Evolutionary conservation across 2,888 invertebrate species (phyloP), one percentile per base, ranked within the genome.

Genomic region (Eupelmus urozonus): DNA sequence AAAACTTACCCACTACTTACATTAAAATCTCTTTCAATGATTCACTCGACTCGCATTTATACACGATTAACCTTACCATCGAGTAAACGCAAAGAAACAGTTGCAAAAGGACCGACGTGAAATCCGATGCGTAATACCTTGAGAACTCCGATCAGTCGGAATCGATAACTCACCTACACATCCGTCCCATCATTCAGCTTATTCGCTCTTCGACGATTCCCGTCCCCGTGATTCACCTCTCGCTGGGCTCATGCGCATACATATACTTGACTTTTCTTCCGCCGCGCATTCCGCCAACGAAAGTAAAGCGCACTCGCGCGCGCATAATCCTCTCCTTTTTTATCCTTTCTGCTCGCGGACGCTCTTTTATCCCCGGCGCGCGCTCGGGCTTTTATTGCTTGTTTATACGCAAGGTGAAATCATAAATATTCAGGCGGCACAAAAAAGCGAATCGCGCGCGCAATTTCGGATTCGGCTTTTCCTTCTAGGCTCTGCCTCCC

Each of bases 391-490:
- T 62, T 72, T 63, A 62, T 55, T 27, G 34, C 72, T 42, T 13
- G 34, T 13, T n/a, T 34, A 20, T 29, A n/a, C 42, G 25, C 34
- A n/a, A 29, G 23, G 1, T n/a, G 49, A 20, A 59, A 45, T 63
- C 74, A 59, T 66, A 59, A 49, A 74, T 74, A 66, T 74, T 74
- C 74, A 74, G 34, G 34, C 23, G 18, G 45, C 23, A 57, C 18
- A 55, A 29, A 23, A 45, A 25, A 34, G 55, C 16, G 27, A n/a
- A 42, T 45, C 20, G 20, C 3, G 18, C 2, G 18, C 18, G 63
- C 34, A 63, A 72, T 72, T 71, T 62, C 60, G 49, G 40, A 62
- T 71, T 71, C 59, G n/a, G n/a, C n/a, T n/a, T n/a, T 57, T 51
- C 60, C 60, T 45, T 13, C 51, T 65, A 49, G 42, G 57, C 7